These are phyloP conservation scores for Hormaphis cornu DNA, from an alignment of 1,140 invertebrate genomes.

Conservation along the genomic window DNA sequence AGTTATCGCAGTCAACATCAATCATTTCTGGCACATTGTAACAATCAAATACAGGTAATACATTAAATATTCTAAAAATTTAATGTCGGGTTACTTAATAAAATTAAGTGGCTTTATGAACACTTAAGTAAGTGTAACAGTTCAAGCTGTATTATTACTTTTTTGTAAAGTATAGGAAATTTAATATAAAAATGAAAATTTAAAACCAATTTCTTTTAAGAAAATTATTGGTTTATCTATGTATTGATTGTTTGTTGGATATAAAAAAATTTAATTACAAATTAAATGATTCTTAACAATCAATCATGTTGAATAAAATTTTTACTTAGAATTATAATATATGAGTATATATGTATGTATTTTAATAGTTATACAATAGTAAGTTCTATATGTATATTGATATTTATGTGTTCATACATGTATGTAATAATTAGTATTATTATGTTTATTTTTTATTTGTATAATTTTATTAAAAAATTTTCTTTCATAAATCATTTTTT, in stretches of 20 bases:
- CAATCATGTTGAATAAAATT: too few relatives aligned
- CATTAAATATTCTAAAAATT: neutral
- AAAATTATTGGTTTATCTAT: too few relatives aligned
- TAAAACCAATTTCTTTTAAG: too few relatives aligned
- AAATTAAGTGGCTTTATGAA: neutral
- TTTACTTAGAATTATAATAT: too few relatives aligned
- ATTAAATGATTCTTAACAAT: too few relatives aligned
- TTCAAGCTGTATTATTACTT: too few relatives aligned
- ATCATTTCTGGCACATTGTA: conserved; percentile 82
- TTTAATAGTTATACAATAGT: neutral
- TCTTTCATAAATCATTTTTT: conserved; percentile 28
- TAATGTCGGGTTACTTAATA: neutral
- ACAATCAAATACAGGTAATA: conserved; percentile 68
- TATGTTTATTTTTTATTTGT: conserved; percentile 10
- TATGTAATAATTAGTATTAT: neutral
- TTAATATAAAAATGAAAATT: too few relatives aligned
- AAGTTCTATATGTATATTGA: neutral
- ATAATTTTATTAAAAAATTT: conserved; percentile 19
- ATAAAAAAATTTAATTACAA: neutral
- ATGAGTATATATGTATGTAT: too few relatives aligned
- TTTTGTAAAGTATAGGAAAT: too few relatives aligned
- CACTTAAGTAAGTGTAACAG: neutral
- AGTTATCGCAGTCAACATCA: conserved; percentile 88
- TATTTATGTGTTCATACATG: conserved; percentile 1
- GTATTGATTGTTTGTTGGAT: neutral